Base-by-base conservation (phyloP, 2,797 vertebrate genomes). In the Balearica regulorum region DNA sequence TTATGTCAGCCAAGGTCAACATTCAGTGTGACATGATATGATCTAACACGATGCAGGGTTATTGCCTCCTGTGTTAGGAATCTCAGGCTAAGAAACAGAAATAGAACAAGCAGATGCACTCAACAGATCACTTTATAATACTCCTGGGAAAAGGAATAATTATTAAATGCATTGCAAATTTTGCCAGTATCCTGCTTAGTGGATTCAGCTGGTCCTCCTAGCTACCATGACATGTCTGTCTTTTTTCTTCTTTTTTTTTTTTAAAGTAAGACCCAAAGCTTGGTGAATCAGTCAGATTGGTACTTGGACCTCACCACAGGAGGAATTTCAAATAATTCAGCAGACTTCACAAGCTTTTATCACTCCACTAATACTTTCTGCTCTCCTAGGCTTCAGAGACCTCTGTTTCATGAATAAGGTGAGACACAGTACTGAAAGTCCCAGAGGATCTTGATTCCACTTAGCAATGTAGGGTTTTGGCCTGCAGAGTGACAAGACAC, bases 21-120 rank as follows among this genome's bases (percentile, higher is more conserved):
- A 60, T 71, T 94, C 49, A 37, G 14, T 21, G 89, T 61, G 96
- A 97, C 73, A 95, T 83, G 95, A 95, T 84, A 87, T 60, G 51
- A 95, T 93, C 90, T 70, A 90, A 76, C 64, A 54, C 25, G 25
- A 82, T 77, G 37, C 79, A 25, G 68, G 93, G 95, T 95, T 97
- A 83, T 90, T 96, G 89, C 58, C 92, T 94, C 85, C 17, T 20
- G 84, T 57, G 83, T 69, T 43, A 87, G 80, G 96, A 91, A 94
- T 95, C 92, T 92, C 53, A 66, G 75, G 51, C 84, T 83, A 68
- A 79, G 72, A 79, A 96, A 94, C 91, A 94, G 73, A 94, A 94
- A 96, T 92, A 96, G 89, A 93, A 91, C 4, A 19, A 96, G 79
- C 92, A 96, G 95, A 95, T 92, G 91, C 82, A 86, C 49, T n/a